Evolutionary conservation across 2,888 invertebrate species (phyloP).

Genomic region (Argyresthia goedartella): DNA sequence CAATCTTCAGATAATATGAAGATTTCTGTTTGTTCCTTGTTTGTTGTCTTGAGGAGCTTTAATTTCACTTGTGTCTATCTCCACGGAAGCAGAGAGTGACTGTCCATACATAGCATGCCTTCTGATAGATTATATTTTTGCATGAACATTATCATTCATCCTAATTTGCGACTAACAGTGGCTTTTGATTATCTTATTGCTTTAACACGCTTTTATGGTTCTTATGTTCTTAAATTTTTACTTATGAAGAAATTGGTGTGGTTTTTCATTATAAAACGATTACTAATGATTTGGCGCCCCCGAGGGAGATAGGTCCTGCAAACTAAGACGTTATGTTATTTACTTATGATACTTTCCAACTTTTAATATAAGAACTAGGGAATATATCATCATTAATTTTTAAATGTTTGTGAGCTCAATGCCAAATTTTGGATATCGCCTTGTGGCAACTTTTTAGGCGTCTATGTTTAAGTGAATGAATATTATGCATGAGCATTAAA

Average conservation of each 20-base stretch:
- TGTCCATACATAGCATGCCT: neutral
- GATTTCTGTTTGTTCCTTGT: neutral
- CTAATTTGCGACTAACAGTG: conserved; percentile 41
- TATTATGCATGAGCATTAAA: conserved; percentile 2
- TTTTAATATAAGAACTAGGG: too few species aligned
- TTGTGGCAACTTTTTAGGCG: neutral
- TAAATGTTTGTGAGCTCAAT: too few species aligned
- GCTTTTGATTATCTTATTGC: conserved; percentile 35
- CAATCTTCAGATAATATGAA: neutral
- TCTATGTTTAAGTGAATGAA: neutral
- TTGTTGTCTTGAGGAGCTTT: neutral
- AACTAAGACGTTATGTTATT: conserved; percentile 1
- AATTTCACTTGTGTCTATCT: neutral
- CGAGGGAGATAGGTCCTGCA: conserved; percentile 48
- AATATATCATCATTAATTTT: too few species aligned
- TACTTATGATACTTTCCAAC: neutral
- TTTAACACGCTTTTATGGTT: conserved; percentile 30
- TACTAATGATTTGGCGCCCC: conserved; percentile 60
- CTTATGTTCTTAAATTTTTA: conserved; percentile 1
- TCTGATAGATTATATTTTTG: conserved; percentile 8
- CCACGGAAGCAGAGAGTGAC: neutral
- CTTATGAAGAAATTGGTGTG: conserved; percentile 61
- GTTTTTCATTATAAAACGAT: conserved; percentile 24
- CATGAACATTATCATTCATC: conserved; percentile 38
- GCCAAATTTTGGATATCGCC: too few species aligned